Evolutionary conservation across 2,113 vertebrate species (phyloP), one percentile per base, ranked within the genome.

Genomic region (Eublepharis macularius): DNA sequence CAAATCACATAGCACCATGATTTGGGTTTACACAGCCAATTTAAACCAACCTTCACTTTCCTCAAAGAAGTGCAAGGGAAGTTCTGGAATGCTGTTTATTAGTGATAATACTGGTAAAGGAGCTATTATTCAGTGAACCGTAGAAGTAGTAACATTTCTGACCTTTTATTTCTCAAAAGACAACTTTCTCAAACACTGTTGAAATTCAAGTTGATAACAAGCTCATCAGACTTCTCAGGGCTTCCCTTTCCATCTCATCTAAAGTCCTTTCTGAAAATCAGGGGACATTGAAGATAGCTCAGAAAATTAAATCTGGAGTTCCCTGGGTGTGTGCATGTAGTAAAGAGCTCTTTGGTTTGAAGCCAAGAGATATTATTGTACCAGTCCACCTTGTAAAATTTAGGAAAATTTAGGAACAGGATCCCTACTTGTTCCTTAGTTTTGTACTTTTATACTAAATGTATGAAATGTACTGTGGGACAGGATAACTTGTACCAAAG

Each of bases 1-100:
- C 74, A 76, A 76, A 39, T 16, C 29, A 6, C 0, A 2, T 21
- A 1, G n/a, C 68, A 51, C 2, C 2, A 0, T 6, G 13, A 16
- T 76, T 87, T 76, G 14, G 60, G 69, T 43, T 9, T 10, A 34
- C 24, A 66, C 12, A 80, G 8, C 76, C 26, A n/a, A 4, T 24
- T 4, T 47, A 0, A 32, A 39, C 36, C 34, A 84, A 21, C 3
- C 7, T n/a, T 76, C 60, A 21, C 2, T 41, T 29, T 68, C 14
- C 16, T 65, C 63, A 66, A 43, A 66, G 39, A 76, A 82, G 29
- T n/a, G 9, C 32, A 75, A 17, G 32, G 78, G 70, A 39, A 7
- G 9, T 43, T 65, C 29, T 29, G 17, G 32, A 32, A 34, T 43
- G 68, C 81, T 79, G 3, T 73, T 83, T n/a, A 65, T 49, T 36